These are phyloP conservation scores for Scrobipalpa atriplicella DNA, from an alignment of 2,888 invertebrate genomes.

Conservation along the genomic window DNA sequence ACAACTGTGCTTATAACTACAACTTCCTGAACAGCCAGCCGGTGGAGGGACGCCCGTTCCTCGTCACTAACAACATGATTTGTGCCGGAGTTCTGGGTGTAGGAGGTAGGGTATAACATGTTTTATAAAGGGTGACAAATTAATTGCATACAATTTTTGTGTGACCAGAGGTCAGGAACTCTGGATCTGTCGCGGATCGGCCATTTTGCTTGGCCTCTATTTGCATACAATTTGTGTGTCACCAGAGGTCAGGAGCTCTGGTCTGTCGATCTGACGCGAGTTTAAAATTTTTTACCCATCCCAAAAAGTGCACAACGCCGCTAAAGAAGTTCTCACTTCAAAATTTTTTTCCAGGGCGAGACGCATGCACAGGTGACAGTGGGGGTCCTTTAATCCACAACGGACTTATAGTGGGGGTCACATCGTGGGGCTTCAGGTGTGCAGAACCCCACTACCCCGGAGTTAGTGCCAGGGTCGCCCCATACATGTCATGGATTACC, in stretches of 20 bases:
- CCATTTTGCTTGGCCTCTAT: too few relatives aligned
- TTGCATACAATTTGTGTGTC: too few relatives aligned
- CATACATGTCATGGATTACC: slow-evolving; percentile 66
- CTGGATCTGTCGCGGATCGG: too few relatives aligned
- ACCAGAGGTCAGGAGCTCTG: too few relatives aligned
- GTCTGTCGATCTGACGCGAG: too few relatives aligned
- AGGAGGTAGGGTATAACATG: slow-evolving; percentile 52
- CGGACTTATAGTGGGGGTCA: slow-evolving; percentile 75
- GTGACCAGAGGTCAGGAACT: too few relatives aligned
- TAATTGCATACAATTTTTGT: too few relatives aligned
- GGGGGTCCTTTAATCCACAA: slow-evolving; percentile 77
- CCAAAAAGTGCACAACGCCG: too few relatives aligned
- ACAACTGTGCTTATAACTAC: slow-evolving; percentile 51
- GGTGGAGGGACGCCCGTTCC: slow-evolving; percentile 39
- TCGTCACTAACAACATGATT: slow-evolving; percentile 65
- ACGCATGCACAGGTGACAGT: slow-evolving; percentile 80
- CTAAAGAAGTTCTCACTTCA: too few relatives aligned
- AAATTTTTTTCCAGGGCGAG: slow-evolving; percentile 55
- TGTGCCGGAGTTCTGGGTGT: slow-evolving; percentile 68
- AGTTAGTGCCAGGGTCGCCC: slow-evolving; percentile 74
- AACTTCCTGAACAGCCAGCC: slow-evolving; percentile 37
- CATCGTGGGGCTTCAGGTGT: slow-evolving; percentile 81
- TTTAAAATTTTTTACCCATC: too few relatives aligned
- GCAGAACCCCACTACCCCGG: slow-evolving; percentile 77
- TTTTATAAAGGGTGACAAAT: neutral